Evolutionary conservation across 2,888 invertebrate genomes (phyloP).

Genomic region (Boloria selene): DNA sequence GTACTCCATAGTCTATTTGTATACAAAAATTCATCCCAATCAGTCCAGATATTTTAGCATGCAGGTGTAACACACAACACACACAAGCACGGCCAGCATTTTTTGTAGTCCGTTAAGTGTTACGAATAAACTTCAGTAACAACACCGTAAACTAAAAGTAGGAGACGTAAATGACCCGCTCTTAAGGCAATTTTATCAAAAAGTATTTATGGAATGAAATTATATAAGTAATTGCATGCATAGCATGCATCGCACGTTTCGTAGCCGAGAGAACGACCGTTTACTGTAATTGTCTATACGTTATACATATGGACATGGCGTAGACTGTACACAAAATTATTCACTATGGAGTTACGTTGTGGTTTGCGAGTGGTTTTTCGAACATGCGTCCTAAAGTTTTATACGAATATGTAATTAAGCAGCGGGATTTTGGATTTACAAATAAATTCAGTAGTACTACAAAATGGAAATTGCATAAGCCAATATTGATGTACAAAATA

Average conservation of each 20-base stretch:
- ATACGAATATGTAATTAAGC: constrained; percentile 8
- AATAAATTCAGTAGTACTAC: neutral
- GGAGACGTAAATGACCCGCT: too few relatives aligned
- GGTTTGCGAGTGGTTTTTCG: constrained; percentile 14
- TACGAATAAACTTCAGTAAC: too few relatives aligned
- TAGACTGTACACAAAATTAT: constrained; percentile 17
- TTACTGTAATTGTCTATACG: constrained; percentile 19
- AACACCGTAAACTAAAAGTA: too few relatives aligned
- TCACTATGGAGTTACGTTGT: constrained; percentile 9
- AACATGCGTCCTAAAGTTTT: constrained; percentile 12
- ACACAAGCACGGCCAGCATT: too few relatives aligned
- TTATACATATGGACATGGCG: neutral
- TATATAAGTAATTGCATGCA: neutral
- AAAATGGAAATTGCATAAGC: neutral
- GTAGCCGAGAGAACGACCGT: constrained; percentile 17
- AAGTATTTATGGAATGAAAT: constrained; percentile 8
- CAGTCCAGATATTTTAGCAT: too few relatives aligned
- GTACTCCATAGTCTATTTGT: too few relatives aligned
- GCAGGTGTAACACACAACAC: too few relatives aligned
- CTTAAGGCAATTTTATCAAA: neutral
- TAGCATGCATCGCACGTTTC: constrained; percentile 5
- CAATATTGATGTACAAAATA: too few relatives aligned
- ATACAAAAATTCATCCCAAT: too few relatives aligned
- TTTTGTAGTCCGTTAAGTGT: too few relatives aligned
- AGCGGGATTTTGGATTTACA: constrained; percentile 10